Conservation (phyloP, 2,113 vertebrate genomes). For the Smithornis capensis region DNA sequence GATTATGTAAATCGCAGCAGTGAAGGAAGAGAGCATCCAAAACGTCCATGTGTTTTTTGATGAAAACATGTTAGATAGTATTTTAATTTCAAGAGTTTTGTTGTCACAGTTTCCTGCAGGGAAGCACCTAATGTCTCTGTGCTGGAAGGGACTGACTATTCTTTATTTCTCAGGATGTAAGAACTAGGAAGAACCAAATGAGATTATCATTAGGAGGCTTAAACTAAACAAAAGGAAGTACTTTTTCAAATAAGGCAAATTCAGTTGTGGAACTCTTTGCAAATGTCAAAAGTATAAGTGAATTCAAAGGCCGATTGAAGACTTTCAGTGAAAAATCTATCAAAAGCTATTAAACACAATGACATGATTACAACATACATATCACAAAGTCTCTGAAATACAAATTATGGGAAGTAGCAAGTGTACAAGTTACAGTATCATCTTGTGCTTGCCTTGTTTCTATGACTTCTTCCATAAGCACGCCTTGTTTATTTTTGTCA, state of each 20-base stretch:
- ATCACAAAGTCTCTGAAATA: neutral
- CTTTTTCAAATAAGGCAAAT: constrained; percentile 27
- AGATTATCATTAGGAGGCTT: neutral
- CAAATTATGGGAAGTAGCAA: neutral
- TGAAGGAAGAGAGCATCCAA: constrained; percentile 30
- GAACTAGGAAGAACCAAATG: constrained; percentile 17
- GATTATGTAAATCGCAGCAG: constrained; percentile 46
- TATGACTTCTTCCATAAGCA: neutral
- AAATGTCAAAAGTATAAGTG: neutral
- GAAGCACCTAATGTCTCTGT: neutral
- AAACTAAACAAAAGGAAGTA: constrained; percentile 37
- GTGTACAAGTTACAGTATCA: neutral
- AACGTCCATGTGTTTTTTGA: constrained; percentile 34
- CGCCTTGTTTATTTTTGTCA: neutral
- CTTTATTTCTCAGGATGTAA: neutral
- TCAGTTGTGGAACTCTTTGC: neutral
- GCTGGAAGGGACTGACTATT: neutral
- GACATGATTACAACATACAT: neutral
- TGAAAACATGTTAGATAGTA: constrained; percentile 10
- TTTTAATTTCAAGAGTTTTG: constrained; percentile 28
- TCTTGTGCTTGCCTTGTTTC: neutral
- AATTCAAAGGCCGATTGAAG: constrained; percentile 27
- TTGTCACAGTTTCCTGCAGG: neutral
- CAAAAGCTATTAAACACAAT: neutral
- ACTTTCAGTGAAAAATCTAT: constrained; percentile 11